These are phyloP conservation scores for Idaea straminata DNA, from an alignment of 2,888 invertebrate species.

Conservation along the genomic window DNA sequence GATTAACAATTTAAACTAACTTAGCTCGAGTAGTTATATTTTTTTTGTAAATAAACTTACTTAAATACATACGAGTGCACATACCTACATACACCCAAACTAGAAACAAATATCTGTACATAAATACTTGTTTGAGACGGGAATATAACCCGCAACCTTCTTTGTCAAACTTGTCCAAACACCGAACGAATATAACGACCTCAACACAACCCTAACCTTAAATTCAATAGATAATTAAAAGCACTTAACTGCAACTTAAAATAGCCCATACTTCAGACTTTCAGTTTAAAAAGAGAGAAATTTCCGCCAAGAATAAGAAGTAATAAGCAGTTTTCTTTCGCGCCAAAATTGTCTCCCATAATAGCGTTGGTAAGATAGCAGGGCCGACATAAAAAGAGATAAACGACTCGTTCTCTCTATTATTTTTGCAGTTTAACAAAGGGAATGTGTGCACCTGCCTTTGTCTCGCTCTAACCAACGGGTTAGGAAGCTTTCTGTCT, in stretches of 20 bases:
- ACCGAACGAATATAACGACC: background rate
- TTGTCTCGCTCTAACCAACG: conserved; percentile 62
- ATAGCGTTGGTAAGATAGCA: conserved; percentile 77
- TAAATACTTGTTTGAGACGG: no score
- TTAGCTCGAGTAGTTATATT: no score
- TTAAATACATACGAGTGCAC: no score
- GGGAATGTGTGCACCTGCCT: conserved; percentile 75
- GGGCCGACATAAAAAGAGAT: conserved; percentile 78
- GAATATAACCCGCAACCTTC: no score
- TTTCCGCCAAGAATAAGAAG: conserved; percentile 69
- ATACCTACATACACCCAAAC: no score
- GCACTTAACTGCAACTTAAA: conserved; percentile 20
- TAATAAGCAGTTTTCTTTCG: conserved; percentile 80
- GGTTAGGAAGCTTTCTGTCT: conserved; percentile 42
- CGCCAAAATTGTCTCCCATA: conserved; percentile 80
- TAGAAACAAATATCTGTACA: no score
- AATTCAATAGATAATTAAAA: conserved; percentile 16
- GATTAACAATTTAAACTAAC: no score
- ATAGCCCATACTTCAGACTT: conserved; percentile 18
- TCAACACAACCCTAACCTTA: background rate
- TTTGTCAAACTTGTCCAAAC: background rate
- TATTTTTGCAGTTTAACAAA: conserved; percentile 80
- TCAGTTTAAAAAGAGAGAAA: conserved; percentile 27
- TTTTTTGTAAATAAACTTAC: no score
- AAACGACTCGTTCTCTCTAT: conserved; percentile 79